A percentile compares a stretch with the other conserved stretches of the same genome.
Conservation (phyloP, 2,797 vertebrate genomes). For the Varecia variegata region DNA sequence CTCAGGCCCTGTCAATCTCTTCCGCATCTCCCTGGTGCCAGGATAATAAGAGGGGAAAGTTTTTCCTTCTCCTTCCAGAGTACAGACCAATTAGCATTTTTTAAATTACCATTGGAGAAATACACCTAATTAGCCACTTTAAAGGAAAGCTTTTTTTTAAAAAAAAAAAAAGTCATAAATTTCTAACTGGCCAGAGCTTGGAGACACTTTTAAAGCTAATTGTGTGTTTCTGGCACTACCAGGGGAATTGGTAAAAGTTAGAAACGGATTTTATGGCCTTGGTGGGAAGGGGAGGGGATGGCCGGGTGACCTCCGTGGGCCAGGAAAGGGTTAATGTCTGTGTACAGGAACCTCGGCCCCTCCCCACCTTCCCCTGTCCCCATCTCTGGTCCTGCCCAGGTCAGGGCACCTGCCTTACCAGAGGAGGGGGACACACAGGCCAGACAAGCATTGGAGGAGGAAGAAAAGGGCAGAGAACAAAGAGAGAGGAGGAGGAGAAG, state of each 20-base stretch:
- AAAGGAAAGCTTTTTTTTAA: constrained; percentile 57
- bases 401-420: background rate
- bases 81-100: constrained; percentile 84
- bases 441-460: background rate
- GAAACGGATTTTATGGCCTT: constrained; percentile 70
- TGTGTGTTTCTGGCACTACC: constrained; percentile 76
- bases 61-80: constrained; percentile 74
- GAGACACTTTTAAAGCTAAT: constrained; percentile 79
- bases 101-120: constrained; percentile 85
- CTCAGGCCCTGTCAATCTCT: background rate
- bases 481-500: background rate
- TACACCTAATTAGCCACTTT: constrained; percentile 84
- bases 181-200: constrained; percentile 75
- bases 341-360: background rate
- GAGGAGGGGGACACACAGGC: background rate
- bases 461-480: background rate
- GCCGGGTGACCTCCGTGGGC: constrained; percentile 29
- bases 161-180: constrained; percentile 74
- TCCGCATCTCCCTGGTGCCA: background rate
- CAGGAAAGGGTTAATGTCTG: constrained; percentile 29
- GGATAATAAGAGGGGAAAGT: constrained; percentile 76
- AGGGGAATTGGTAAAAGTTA: constrained; percentile 71
- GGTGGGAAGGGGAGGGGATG: constrained; percentile 3
- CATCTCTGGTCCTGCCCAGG: background rate
- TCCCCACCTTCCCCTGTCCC: background rate